A percentile compares a stretch with the other conserved stretches of the same genome.
These are phyloP conservation scores for Quadroppia sp. DNA, from an alignment of 2,888 invertebrate genomes.

Conservation along the genomic window DNA sequence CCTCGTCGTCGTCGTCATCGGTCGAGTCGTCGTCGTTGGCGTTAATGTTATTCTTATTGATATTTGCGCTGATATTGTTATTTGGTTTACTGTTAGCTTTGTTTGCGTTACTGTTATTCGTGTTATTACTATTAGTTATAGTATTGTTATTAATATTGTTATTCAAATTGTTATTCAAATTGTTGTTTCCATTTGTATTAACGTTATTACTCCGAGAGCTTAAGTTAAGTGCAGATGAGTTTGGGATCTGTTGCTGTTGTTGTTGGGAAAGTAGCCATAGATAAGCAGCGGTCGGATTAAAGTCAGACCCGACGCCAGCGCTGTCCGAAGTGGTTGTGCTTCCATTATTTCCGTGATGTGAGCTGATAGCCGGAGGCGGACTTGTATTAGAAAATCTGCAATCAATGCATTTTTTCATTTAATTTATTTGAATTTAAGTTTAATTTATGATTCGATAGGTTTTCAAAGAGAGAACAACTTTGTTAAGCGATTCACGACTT, in stretches of 20 bases:
- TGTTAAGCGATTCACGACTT: conserved; percentile 1
- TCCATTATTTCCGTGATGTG: conserved; percentile 16
- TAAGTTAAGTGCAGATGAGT: conserved; percentile 41
- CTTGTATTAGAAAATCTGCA: conserved; percentile 38
- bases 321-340: conserved; percentile 18
- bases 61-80: conserved; percentile 3
- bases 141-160: background rate
- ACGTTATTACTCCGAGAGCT: conserved; percentile 31
- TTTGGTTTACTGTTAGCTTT: conserved; percentile 17
- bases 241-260: conserved; percentile 40
- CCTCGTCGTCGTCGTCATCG: conserved; percentile 47
- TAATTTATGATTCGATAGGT: conserved; percentile 16
- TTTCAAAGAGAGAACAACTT: background rate
- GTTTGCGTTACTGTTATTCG: conserved; percentile 11
- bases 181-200: background rate
- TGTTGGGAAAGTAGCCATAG: conserved; percentile 44
- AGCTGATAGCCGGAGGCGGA: conserved; percentile 39
- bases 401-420: background rate
- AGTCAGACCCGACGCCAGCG: conserved; percentile 33
- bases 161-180: background rate
- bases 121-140: conserved; percentile 5
- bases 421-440: background rate
- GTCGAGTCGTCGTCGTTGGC: conserved; percentile 44
- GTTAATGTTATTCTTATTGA: conserved; percentile 14
- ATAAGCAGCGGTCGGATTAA: conserved; percentile 44